Evolutionary conservation across 2,888 invertebrate genomes (phyloP), one percentile per base, ranked within the genome.

Genomic region (Pemphredon lugubris): DNA sequence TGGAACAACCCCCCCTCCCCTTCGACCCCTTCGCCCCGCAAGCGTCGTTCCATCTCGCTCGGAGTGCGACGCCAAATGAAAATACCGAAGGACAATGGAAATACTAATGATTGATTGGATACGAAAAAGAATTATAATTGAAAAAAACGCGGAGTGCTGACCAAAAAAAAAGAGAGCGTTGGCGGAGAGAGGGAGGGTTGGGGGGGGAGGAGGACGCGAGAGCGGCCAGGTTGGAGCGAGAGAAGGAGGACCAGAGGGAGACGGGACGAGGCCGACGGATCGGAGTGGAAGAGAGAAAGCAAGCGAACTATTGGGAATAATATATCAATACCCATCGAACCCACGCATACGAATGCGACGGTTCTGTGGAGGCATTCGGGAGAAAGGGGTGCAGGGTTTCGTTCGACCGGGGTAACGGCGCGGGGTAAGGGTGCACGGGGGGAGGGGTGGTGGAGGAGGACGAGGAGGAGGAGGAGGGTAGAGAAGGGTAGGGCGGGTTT

Each of bases 91-190:
- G 88, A 89, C 89, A 89, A 89, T 89, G 89, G 89, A 88, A 89
- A 89, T 89, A 89, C 88, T 89, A 89, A 89, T 89, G 89, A 89
- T 89, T 89, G 89, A 89, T 89, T 89, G 89, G 89, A 89, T 88
- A 89, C 89, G 88, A 89, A 89, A 89, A 89, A 88, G 88, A 89
- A 89, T 89, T 89, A 89, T 89, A 89, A 89, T 89, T 88, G 88
- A 89, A 89, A 89, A 89, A 88, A 89, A 88, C 87, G 86, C 85
- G 83, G 86, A 82, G 84, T 84, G 84, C 83, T 83, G 81, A 82
- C 79, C 80, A 78, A 81, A 83, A 84, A 84, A 85, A 74, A 37
- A 30, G 48, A 57, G 58, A 18, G 53, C 50, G 50, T 7, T 54
- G 26, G 14, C 30, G 54, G 13, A 18, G 50, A 50, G 58, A 26